Conservation (phyloP, 2,888 invertebrate genomes). For the Lamellibrachia columna region DNA sequence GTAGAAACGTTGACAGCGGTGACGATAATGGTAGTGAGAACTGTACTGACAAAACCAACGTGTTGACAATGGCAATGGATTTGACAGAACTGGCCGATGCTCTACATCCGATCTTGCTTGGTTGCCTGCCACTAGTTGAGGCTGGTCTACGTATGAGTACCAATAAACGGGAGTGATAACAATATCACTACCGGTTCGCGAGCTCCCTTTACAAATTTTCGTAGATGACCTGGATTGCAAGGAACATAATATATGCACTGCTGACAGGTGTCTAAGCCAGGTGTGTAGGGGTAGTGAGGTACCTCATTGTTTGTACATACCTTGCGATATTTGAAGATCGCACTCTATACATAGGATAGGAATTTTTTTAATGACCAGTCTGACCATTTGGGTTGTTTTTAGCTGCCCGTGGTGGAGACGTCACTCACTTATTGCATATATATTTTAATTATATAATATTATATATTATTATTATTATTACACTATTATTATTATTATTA, state of each 20-base stretch:
- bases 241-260: background rate
- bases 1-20: background rate
- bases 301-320: too few species aligned
- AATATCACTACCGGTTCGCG: background rate
- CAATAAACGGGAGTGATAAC: background rate
- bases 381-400: too few species aligned
- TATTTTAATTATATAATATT: too few species aligned
- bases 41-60: background rate
- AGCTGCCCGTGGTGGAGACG: too few species aligned
- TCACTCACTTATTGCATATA: too few species aligned
- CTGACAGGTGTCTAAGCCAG: too few species aligned
- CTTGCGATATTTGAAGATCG: too few species aligned
- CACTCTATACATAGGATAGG: too few species aligned
- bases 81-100: background rate
- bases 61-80: background rate
- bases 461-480: too few species aligned
- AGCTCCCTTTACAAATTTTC: background rate
- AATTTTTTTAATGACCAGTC: too few species aligned
- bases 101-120: background rate
- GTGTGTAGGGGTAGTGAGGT: too few species aligned
- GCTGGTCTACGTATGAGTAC: background rate
- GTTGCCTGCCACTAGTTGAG: background rate
- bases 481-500: too few species aligned
- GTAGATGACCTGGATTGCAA: background rate
- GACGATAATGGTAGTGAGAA: background rate